Base-by-base conservation (phyloP, 2,888 invertebrate species). In the Pseudanteris insignis region DNA sequence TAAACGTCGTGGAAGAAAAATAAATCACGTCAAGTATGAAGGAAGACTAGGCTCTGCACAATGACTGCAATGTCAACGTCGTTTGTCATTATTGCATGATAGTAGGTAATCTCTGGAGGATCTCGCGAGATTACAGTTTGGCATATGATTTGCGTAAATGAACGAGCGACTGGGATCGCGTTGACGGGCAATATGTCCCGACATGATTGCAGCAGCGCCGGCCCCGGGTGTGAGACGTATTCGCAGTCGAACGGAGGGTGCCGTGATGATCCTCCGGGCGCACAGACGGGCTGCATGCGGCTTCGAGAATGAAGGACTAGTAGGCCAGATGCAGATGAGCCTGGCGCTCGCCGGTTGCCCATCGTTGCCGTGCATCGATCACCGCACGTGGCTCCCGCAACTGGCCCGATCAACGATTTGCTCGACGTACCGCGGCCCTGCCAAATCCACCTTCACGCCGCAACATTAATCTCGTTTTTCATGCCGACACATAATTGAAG, bases 131-230 rank as follows among this genome's bases (percentile, higher is more conserved):
- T 71, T 72, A 74, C 66, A 67, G 64, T 74, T 77, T 77, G 78
- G 76, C 77, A 78, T 77, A 77, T 78, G 72, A 78, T 78, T 78
- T 76, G 74, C 66, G 71, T 66, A 71, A 78, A 79, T 71, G 76
- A 77, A 79, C 73, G 78, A 78, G 73, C 72, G 65, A 68, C 67
- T 72, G 68, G 64, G 65, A 61, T 59, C 71, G 70, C 70, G 78
- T 75, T 78, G 78, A 78, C 77, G 76, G 76, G 76, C 74, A 75
- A 79, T 79, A 78, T 76, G 77, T 78, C 74, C 69, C 63, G 63
- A 67, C 71, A 69, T 69, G 70, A 74, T 69, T 70, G 70, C 69
- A 68, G 66, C 67, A n/a, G 44, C 65, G 64, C n/a, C 63, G 59
- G 61, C 66, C 63, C 62, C 65, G 65, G 50, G 66, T 67, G 65